These are phyloP conservation scores for Agrotis clavis DNA, from an alignment of 2,888 invertebrate species.

Conservation along the genomic window DNA sequence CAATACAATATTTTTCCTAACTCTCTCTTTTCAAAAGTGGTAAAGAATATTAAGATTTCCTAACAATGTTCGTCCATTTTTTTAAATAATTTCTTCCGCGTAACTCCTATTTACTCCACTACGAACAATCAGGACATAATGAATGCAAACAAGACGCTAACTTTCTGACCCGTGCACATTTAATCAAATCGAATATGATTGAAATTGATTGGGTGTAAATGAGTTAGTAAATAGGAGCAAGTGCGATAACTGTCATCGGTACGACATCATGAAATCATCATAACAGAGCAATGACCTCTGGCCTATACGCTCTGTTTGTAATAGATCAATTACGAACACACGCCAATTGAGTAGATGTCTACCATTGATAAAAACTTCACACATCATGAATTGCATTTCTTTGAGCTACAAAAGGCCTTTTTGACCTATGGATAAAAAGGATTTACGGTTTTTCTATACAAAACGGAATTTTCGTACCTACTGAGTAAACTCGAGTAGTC, in stretches of 20 bases:
- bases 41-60: too few species aligned
- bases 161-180: neutral
- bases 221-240: constrained; percentile 13
- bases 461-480: neutral
- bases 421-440: too few species aligned
- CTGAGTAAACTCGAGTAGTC: too few species aligned
- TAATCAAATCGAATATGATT: constrained; percentile 1
- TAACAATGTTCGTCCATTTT: too few species aligned
- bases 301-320: neutral
- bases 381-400: neutral
- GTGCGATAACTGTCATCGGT: constrained; percentile 11
- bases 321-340: constrained; percentile 2
- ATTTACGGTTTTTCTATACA: neutral
- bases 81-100: neutral
- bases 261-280: constrained; percentile 25
- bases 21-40: too few species aligned
- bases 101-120: neutral
- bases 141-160: neutral
- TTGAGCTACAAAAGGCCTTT: too few species aligned
- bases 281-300: neutral
- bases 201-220: neutral
- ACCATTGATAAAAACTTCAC: constrained; percentile 2
- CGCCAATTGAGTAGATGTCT: neutral
- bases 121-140: neutral
- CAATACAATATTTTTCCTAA: too few species aligned